Conservation (phyloP, 2,888 invertebrate genomes). For the Plagodis dolabraria region DNA sequence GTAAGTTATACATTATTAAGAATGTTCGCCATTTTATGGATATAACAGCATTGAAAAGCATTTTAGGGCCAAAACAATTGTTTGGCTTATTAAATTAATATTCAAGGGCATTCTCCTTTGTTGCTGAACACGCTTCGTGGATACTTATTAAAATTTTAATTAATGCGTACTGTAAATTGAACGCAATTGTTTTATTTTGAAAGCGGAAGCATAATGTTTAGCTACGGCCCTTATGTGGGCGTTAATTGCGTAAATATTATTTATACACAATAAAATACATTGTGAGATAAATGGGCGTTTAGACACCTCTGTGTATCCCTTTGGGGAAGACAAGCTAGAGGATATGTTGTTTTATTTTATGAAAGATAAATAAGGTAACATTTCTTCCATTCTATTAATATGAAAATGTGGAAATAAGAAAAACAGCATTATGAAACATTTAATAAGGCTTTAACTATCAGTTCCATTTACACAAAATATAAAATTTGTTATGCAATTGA, state of each 20-base stretch:
- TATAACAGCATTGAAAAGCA: slow-evolving; percentile 22
- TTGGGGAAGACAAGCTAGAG: not conserved
- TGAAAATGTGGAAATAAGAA: no score
- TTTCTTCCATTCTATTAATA: no score
- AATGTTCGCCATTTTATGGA: no score
- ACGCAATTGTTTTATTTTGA: slow-evolving; percentile 48
- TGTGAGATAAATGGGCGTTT: not conserved
- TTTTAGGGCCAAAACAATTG: slow-evolving; percentile 55
- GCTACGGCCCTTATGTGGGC: slow-evolving; percentile 19
- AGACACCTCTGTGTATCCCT: not conserved
- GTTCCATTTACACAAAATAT: no score
- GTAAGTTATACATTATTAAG: no score
- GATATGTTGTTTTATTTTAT: no score
- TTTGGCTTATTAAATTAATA: slow-evolving; percentile 64
- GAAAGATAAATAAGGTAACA: no score
- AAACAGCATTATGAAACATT: no score
- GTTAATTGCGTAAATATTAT: slow-evolving; percentile 17
- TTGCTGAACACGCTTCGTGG: slow-evolving; percentile 54
- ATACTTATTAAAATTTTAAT: slow-evolving; percentile 69
- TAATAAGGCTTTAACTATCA: no score
- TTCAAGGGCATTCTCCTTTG: slow-evolving; percentile 55
- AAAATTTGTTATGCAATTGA: no score
- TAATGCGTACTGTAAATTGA: slow-evolving; percentile 63
- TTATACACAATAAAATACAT: slow-evolving; percentile 2
- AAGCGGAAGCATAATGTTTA: slow-evolving; percentile 31